phyloP scores from a whole-genome alignment of 2,113 vertebrate genomes.

The Eulacestoma nigropectus region DNA sequence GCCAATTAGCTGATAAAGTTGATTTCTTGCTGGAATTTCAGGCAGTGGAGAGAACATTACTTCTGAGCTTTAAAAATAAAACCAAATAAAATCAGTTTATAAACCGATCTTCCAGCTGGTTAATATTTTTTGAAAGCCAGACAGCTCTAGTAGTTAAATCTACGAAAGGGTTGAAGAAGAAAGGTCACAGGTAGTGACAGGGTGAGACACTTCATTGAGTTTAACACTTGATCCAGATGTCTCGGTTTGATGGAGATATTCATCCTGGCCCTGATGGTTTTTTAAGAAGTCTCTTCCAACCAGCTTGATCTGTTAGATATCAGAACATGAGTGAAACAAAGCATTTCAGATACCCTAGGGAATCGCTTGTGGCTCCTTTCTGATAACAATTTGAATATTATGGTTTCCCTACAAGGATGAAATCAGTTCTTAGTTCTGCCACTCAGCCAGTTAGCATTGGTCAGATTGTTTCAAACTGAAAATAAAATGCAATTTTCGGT shows the following conservation, averaged over 20 bases:
- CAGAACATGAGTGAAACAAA: neutral
- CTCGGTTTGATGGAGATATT: neutral
- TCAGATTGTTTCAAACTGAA: neutral
- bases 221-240: neutral
- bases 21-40: neutral
- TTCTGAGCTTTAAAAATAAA: neutral
- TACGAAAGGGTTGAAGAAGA: neutral
- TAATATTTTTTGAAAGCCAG: neutral
- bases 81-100: neutral
- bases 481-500: neutral
- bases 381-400: neutral
- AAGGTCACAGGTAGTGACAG: neutral
- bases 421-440: neutral
- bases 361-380: neutral
- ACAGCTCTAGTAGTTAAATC: neutral
- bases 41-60: neutral
- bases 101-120: neutral
- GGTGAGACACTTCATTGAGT: neutral
- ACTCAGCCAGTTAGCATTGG: neutral
- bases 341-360: neutral
- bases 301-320: neutral
- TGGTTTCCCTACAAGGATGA: neutral
- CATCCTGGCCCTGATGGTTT: neutral
- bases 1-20: neutral
- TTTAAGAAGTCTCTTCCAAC: neutral